A percentile compares a stretch with the other conserved stretches of the same genome.
These are phyloP conservation scores for Forpus xanthops DNA, from an alignment of 2,797 vertebrate genomes.

Conservation along the genomic window DNA sequence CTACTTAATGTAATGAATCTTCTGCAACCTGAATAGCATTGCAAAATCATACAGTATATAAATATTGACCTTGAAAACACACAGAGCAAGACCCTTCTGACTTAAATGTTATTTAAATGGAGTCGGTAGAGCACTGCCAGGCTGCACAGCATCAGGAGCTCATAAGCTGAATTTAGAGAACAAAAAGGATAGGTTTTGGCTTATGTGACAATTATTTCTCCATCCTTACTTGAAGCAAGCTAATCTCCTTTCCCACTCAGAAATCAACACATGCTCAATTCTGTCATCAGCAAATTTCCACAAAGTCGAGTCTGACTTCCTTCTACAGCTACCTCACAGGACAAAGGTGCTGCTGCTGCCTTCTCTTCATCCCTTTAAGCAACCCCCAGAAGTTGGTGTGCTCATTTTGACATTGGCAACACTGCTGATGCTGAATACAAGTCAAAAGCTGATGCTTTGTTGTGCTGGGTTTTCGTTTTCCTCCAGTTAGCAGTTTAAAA, in stretches of 20 bases:
- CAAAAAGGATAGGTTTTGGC: not conserved
- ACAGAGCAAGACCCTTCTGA: not conserved
- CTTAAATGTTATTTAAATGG: not conserved
- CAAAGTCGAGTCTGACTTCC: not conserved
- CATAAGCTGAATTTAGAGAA: not conserved
- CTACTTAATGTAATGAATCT: not conserved
- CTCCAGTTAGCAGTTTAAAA: not conserved
- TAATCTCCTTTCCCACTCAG: not conserved
- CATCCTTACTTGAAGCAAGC: not conserved
- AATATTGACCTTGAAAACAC: not conserved
- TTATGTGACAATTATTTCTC: rapidly evolving
- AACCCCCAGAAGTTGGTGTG: not conserved
- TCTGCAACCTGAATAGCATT: not conserved
- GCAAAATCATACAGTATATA: not conserved
- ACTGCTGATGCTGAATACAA: not conserved
- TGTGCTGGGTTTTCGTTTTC: not conserved
- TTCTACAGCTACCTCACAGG: not conserved
- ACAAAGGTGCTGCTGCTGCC: not conserved
- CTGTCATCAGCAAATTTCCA: not conserved
- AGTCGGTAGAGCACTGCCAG: not conserved
- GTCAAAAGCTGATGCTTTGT: not conserved
- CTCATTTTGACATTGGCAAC: rapidly evolving
- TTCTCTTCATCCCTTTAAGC: not conserved
- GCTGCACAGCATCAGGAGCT: not conserved
- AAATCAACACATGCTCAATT: not conserved